Evolutionary conservation across 2,888 invertebrate genomes (phyloP), one percentile per base, ranked within the genome.

Genomic region (Eupithecia exiguata): DNA sequence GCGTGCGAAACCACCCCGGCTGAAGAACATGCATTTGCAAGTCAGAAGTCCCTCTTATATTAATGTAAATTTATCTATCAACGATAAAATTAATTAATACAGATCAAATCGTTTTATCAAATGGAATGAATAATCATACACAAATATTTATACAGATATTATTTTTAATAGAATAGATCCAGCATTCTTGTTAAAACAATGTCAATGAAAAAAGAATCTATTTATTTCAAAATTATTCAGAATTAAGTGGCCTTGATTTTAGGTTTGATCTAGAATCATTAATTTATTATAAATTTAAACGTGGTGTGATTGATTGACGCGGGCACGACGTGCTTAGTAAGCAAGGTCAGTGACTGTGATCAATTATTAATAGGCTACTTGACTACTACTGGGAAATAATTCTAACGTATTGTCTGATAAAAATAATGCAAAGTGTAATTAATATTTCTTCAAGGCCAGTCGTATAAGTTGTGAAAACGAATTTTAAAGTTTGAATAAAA

Each of bases 281-380:
- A 0, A 38, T 38, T 38, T 7, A 38, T 38, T 38, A 12, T 6
- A 14, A 4, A 4, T 4, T 14, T n/a, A n/a, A 46, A 7, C 3
- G n/a, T n/a, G 46, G 7, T n/a, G n/a, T n/a, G n/a, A 18, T 4
- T 25, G 21, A 25, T 58, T 58, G 58, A 58, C 58, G 14, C 5
- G 63, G n/a, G n/a, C n/a, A 43, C 25, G 21, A 35, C 21, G 21
- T 38, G n/a, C 14, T 40, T 66, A 40, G 25, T 43, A 40, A 38
- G 40, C 66, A 66, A 66, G 66, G 66, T 66, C 66, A 40, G 25
- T 40, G 66, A 25, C 25, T 43, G 49, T 35, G 30, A 62, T 62
- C 35, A 62, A 1, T 16, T 21, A 5, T 16, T 66, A 66, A 36
- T 63, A 61, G 30, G 5, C 1, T 21, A 25, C 10, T 12, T 35